These are phyloP conservation scores for Oreonectes daqikongensis DNA, from an alignment of 2,797 vertebrate genomes.

Conservation along the genomic window DNA sequence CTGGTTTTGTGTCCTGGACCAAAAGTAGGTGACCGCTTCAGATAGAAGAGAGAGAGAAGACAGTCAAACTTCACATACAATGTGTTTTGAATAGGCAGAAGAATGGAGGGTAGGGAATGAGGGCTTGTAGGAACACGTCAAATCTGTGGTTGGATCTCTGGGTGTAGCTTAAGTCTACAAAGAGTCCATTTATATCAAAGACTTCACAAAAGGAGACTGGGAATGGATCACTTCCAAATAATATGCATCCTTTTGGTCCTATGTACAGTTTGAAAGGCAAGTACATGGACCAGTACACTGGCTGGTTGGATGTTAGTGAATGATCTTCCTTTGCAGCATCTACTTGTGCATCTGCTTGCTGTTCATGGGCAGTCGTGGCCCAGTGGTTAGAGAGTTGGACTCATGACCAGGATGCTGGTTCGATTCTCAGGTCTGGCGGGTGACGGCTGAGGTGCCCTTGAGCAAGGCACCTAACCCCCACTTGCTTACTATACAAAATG, in stretches of 20 bases:
- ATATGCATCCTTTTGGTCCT: no score
- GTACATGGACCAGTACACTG: no score
- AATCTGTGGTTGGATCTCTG: slow-evolving; percentile 35
- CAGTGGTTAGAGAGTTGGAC: no score
- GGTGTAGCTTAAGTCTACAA: slow-evolving; percentile 14
- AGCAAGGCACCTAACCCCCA: no score
- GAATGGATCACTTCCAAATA: no score
- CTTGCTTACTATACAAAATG: no score
- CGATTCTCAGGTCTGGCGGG: no score
- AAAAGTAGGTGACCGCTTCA: slow-evolving; percentile 93
- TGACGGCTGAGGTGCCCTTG: no score
- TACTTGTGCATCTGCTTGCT: no score
- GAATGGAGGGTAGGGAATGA: slow-evolving; percentile 4
- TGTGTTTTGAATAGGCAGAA: slow-evolving; percentile 20
- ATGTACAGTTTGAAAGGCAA: no score
- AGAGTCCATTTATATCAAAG: slow-evolving; percentile 2
- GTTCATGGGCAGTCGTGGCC: no score
- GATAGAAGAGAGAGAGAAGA: slow-evolving; percentile 60
- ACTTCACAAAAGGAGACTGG: not conserved
- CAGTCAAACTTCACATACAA: slow-evolving; percentile 61
- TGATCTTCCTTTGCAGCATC: not conserved
- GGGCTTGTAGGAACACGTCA: slow-evolving; percentile 33
- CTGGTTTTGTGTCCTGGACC: slow-evolving; percentile 96
- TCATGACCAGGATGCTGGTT: no score
- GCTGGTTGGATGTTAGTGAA: not conserved